Evolutionary conservation across 2,113 vertebrate genomes (phyloP), one percentile per base, ranked within the genome.

Genomic region (Aldabrachelys gigantea): DNA sequence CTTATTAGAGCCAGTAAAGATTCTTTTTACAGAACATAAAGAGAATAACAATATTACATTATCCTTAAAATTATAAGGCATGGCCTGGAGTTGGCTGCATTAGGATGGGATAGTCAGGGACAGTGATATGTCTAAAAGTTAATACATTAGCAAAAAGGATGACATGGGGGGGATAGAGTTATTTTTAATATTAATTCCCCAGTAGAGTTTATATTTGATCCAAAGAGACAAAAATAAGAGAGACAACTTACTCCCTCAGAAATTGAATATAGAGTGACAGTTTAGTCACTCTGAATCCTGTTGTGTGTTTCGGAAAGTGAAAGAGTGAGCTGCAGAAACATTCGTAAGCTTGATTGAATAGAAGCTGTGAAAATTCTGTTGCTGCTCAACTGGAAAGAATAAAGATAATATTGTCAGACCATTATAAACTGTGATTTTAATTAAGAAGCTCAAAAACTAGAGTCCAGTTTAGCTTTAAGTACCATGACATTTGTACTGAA

Each of bases 401-500:
- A 98, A 98, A 98, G 97, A 98, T 98, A 98, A 98, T 98, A 98
- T 98, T 98, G 98, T 97, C 97, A 97, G 95, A 98, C 98, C 98
- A 92, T 98, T 98, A 98, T 98, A 98, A 98, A 98, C 97, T 97
- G 93, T 97, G 96, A 98, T 98, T 98, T 98, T 98, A 98, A 98
- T 98, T 98, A 98, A 98, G 98, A 97, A 98, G 97, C 98, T 98
- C 95, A 98, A 98, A 98, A 98, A 98, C 97, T 98, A 98, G 97
- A 95, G 98, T 98, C 97, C 93, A 89, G 98, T 98, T 98, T 98
- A 98, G 97, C 98, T 98, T 98, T 98, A 98, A 98, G 98, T 98
- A 98, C 98, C 97, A 94, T 98, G 98, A 98, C 98, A 98, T 98
- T 98, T 98, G 98, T 98, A 98, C 98, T 98, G 98, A 98, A 98